These are phyloP conservation scores for Bombus polaris DNA, from an alignment of 1,140 invertebrate species.

Conservation along the genomic window DNA sequence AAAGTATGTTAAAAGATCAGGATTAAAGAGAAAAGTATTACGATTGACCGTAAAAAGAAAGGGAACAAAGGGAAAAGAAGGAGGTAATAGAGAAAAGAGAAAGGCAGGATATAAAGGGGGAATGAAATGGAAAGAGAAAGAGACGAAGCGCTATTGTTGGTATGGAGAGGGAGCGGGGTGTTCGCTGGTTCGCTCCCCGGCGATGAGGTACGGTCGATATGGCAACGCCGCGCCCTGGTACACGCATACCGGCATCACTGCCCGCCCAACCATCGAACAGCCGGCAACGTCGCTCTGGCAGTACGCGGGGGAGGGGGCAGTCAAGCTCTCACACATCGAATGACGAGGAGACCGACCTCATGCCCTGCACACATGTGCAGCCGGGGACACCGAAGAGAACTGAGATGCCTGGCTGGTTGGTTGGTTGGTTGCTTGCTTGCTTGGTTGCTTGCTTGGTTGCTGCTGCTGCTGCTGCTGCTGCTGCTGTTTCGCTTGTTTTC, in stretches of 20 bases:
- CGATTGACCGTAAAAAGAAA: not conserved
- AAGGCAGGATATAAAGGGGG: slow-evolving; percentile 30
- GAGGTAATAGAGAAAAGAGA: not conserved
- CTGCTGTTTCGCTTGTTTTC: slow-evolving; percentile 11
- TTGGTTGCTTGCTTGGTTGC: too few relatives aligned
- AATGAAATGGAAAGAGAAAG: slow-evolving; percentile 37
- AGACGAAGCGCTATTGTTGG: slow-evolving; percentile 13
- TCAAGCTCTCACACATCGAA: slow-evolving; percentile 53
- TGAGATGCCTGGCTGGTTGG: slow-evolving; percentile 36
- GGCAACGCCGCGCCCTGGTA: slow-evolving; percentile 77
- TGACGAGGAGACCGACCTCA: slow-evolving; percentile 71
- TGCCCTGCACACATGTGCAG: slow-evolving; percentile 71
- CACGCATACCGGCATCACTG: slow-evolving; percentile 61
- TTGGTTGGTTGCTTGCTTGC: slow-evolving; percentile 24
- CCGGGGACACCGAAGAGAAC: slow-evolving; percentile 47
- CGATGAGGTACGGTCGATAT: slow-evolving; percentile 78
- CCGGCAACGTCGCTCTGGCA: slow-evolving; percentile 63
- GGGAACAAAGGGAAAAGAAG: not conserved
- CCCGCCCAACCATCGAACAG: slow-evolving; percentile 55
- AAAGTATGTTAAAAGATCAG: slow-evolving; percentile 10
- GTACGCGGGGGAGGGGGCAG: slow-evolving; percentile 60
- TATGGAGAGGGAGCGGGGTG: slow-evolving; percentile 8
- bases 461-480: too few relatives aligned
- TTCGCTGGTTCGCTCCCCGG: slow-evolving; percentile 56
- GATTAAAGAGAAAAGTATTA: slow-evolving; percentile 15